A percentile compares a stretch with the other conserved stretches of the same genome.
phyloP scores from a whole-genome alignment of 2,797 vertebrate species.

The Pseudochaenichthys georgianus region DNA sequence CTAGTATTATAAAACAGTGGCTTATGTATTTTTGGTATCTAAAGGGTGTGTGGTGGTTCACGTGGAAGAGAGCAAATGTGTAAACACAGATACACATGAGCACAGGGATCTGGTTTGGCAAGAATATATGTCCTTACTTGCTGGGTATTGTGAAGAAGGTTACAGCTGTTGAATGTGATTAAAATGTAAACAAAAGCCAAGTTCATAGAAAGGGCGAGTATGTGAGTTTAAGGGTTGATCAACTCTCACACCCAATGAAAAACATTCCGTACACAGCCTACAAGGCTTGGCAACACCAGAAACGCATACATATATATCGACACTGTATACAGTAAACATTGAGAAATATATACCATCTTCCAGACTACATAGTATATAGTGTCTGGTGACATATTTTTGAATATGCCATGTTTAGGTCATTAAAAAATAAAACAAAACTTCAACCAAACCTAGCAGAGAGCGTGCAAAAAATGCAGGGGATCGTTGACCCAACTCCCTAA shows the following conservation, averaged over 20 bases:
- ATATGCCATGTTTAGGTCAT: background rate
- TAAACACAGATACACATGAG: conserved; percentile 80
- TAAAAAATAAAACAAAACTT: background rate
- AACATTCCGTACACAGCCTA: conserved; percentile 31
- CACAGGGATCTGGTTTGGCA: conserved; percentile 84
- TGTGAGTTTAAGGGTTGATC: conserved; percentile 74
- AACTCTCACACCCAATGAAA: conserved; percentile 55
- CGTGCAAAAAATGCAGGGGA: background rate
- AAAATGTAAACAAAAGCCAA: conserved; percentile 84
- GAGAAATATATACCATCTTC: background rate
- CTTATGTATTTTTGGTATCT: conserved; percentile 68
- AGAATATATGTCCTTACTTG: conserved; percentile 85
- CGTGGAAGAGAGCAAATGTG: conserved; percentile 67
- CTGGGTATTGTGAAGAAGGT: conserved; percentile 81
- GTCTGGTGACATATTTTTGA: background rate
- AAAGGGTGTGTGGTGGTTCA: conserved; percentile 70
- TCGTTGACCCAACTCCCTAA: conserved; percentile 18
- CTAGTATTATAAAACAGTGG: conserved; percentile 47
- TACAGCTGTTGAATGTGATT: conserved; percentile 87
- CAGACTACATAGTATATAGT: background rate
- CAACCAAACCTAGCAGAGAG: background rate
- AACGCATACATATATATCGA: background rate
- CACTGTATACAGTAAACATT: background rate
- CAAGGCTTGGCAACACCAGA: conserved; percentile 24
- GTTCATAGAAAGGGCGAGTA: conserved; percentile 80